These are phyloP conservation scores for Ramphastos sulfuratus DNA, from an alignment of 2,113 vertebrate species.

Conservation along the genomic window DNA sequence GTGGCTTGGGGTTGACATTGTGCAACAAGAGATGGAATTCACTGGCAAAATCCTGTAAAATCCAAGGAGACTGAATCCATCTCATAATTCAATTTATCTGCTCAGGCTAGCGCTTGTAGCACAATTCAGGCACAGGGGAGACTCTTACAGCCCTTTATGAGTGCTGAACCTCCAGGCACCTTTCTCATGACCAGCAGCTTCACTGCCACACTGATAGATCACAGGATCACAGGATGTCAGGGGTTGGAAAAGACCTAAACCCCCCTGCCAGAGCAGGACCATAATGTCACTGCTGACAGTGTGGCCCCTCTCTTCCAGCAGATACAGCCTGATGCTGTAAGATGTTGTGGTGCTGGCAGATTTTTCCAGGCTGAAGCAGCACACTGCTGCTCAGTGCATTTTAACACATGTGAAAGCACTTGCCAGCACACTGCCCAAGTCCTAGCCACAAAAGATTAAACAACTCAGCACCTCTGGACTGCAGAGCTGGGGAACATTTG, in stretches of 20 bases:
- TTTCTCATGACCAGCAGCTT: not conserved
- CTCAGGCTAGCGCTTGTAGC: not conserved
- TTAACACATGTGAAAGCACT: not conserved
- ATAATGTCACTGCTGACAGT: not conserved
- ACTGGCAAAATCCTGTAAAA: not conserved
- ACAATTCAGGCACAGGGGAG: not conserved
- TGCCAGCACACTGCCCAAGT: not conserved
- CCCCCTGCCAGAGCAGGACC: too few species aligned
- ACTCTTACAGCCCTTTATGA: not conserved
- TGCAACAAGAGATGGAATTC: not conserved
- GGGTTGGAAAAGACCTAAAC: too few species aligned
- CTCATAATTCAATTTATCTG: not conserved
- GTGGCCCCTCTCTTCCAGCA: slow-evolving; percentile 31
- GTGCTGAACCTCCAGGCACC: not conserved
- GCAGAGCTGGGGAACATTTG: not conserved
- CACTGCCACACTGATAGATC: not conserved
- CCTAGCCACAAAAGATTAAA: not conserved
- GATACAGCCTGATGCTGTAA: not conserved
- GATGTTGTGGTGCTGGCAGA: not conserved
- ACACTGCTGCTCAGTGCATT: not conserved
- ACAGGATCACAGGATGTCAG: too few species aligned
- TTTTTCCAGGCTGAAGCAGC: not conserved
- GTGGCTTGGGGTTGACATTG: not conserved
- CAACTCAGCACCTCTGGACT: not conserved
- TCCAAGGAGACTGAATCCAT: not conserved